Base-by-base conservation (phyloP, 2,797 vertebrate genomes). In the Ctenosaura bakeri region DNA sequence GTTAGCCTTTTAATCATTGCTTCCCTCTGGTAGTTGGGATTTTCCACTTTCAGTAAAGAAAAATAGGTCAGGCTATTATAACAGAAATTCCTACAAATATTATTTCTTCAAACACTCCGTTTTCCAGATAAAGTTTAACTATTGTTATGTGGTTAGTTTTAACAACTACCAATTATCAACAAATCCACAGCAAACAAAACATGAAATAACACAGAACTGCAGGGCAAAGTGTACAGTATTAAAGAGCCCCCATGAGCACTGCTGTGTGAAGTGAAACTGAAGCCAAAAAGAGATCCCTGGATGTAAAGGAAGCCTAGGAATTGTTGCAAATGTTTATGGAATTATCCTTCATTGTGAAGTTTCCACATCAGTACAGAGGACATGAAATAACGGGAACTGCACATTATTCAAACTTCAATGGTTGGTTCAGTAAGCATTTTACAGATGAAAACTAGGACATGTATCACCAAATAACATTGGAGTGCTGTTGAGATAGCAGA, bases 41-140 rank as follows among this genome's bases (percentile, higher is more conserved):
- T 90, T 90, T 90, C 84, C 89, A 62, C 86, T 90, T 86, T 73
- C 89, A 86, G 29, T 14, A 50, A 74, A 26, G 69, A 86, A 81
- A 69, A 89, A 89, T 81, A 86, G 69, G 32, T 82, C 89, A 90
- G 66, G n/a, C 78, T 90, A 86, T 90, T 86, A 50, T 46, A 80
- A 50, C 64, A 66, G 20, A 10, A 54, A 22, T 29, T 35, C n/a
- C 50, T 74, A 82, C 66, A 86, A 86, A 81, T 81, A 74, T 85
- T 85, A 78, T 84, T 89, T 84, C n/a, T 85, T 85, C 4, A 85
- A 85, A 79, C 52, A 71, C 6, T 62, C 84, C 74, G 10, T 52
- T 86, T 62, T 56, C 77, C 64, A 74, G 71, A 79, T 79, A 69
- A 32, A 56, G 14, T 18, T 56, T 66, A 54, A 64, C 56, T 86